These are phyloP conservation scores for Vespertilio murinus DNA, from an alignment of 2,797 vertebrate genomes.

Conservation along the genomic window DNA sequence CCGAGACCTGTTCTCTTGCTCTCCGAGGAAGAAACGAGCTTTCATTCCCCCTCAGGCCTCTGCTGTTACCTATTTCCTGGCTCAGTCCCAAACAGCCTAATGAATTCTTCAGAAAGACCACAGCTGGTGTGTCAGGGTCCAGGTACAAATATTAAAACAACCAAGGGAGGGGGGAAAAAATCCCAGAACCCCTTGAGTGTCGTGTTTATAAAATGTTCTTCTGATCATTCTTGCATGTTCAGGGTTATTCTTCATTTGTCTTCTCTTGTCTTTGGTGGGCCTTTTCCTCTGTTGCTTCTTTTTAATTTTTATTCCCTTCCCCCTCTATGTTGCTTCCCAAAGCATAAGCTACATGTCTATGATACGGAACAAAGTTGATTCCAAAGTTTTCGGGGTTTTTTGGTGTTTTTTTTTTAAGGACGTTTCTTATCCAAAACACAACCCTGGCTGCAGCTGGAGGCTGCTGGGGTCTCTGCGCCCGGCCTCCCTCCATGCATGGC, in stretches of 20 bases:
- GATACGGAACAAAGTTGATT: slow-evolving; percentile 54
- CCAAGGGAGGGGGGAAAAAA: background rate
- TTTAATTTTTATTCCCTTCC: too few species aligned
- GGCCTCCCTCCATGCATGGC: slow-evolving; percentile 79
- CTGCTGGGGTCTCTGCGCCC: slow-evolving; percentile 73
- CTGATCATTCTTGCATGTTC: background rate
- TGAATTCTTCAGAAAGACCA: slow-evolving; percentile 49
- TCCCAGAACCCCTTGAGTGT: background rate
- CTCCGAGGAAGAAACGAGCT: slow-evolving; percentile 51
- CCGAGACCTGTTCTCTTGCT: background rate
- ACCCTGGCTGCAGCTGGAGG: slow-evolving; percentile 55
- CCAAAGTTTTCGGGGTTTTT: background rate
- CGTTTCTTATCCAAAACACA: slow-evolving; percentile 67
- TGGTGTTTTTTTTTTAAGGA: background rate
- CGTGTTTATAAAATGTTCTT: background rate
- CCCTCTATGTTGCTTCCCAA: background rate
- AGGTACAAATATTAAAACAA: slow-evolving; percentile 60
- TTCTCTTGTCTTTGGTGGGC: background rate
- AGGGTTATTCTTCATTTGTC: background rate
- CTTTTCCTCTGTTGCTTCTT: background rate
- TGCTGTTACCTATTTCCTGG: background rate
- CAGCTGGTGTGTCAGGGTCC: slow-evolving; percentile 26
- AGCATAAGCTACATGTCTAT: background rate
- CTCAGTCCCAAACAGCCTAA: slow-evolving; percentile 43
- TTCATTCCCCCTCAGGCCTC: slow-evolving; percentile 48